These are phyloP conservation scores for Mionectes macconnelli DNA, from an alignment of 2,113 vertebrate genomes.

Conservation along the genomic window DNA sequence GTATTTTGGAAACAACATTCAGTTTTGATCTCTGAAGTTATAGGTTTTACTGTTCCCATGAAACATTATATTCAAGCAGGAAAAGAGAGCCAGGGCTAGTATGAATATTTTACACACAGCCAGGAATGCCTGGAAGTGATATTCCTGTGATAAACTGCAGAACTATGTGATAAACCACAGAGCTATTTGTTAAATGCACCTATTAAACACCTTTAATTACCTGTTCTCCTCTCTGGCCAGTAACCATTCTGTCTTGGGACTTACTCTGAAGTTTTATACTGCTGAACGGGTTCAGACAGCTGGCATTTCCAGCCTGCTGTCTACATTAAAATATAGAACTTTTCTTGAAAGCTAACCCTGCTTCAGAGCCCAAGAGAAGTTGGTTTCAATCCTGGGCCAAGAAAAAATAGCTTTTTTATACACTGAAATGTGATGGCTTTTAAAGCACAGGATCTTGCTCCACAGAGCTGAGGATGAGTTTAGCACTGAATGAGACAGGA, in stretches of 20 bases:
- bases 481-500: neutral
- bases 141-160: neutral
- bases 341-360: neutral
- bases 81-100: neutral
- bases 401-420: neutral
- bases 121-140: neutral
- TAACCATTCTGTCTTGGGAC: neutral
- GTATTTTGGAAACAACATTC: conserved; percentile 26
- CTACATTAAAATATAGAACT: neutral
- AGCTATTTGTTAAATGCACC: neutral
- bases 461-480: neutral
- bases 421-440: neutral
- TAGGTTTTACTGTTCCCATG: neutral
- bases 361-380: neutral
- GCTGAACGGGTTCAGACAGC: neutral
- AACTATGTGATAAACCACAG: conserved; percentile 2
- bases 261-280: neutral
- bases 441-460: neutral
- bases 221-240: neutral
- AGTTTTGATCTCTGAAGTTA: neutral
- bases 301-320: neutral
- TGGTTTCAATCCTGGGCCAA: neutral
- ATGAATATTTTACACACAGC: neutral
- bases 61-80: neutral
- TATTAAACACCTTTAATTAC: conserved; percentile 6